Percentiles rank a stretch among this genome's conserved stretches.
Evolutionary conservation across 1,140 invertebrate genomes (phyloP).

Genomic region (Caenorhabditis brenneri): DNA sequence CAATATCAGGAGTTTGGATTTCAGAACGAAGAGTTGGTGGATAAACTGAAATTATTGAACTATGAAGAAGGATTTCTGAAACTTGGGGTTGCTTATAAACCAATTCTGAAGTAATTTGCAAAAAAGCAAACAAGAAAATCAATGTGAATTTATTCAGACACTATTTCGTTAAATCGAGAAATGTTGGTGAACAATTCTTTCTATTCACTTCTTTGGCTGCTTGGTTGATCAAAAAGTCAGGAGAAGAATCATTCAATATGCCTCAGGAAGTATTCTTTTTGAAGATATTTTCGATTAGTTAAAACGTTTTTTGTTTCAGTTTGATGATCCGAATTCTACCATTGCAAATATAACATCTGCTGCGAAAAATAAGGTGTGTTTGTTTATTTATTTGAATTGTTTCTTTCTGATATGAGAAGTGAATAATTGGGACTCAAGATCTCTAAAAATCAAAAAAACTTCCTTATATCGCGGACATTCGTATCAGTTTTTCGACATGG

Average conservation of each 20-base stretch:
- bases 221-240: slow-evolving; percentile 86
- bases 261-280: slow-evolving; percentile 83
- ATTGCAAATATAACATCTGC: slow-evolving; percentile 83
- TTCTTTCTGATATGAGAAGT: no score
- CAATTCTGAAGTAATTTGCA: neutral
- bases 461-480: no score
- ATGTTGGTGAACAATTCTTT: slow-evolving; percentile 94
- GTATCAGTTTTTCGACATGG: no score
- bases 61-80: slow-evolving; percentile 85
- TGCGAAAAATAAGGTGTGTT: slow-evolving; percentile 76
- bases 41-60: slow-evolving; percentile 88
- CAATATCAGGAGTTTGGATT: slow-evolving; percentile 77
- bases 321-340: slow-evolving; percentile 86
- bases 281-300: no score
- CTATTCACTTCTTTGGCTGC: slow-evolving; percentile 87
- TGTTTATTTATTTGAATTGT: neutral
- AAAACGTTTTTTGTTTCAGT: no score
- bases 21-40: slow-evolving; percentile 77
- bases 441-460: no score
- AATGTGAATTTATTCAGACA: slow-evolving; percentile 75
- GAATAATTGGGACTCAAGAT: no score
- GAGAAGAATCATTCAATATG: slow-evolving; percentile 80
- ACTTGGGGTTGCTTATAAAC: slow-evolving; percentile 70
- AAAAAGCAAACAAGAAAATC: no score
- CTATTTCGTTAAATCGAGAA: slow-evolving; percentile 88